A percentile compares a stretch with the other conserved stretches of the same genome.
Evolutionary conservation across 2,113 vertebrate genomes (phyloP).

Genomic region (Blennius ocellaris): DNA sequence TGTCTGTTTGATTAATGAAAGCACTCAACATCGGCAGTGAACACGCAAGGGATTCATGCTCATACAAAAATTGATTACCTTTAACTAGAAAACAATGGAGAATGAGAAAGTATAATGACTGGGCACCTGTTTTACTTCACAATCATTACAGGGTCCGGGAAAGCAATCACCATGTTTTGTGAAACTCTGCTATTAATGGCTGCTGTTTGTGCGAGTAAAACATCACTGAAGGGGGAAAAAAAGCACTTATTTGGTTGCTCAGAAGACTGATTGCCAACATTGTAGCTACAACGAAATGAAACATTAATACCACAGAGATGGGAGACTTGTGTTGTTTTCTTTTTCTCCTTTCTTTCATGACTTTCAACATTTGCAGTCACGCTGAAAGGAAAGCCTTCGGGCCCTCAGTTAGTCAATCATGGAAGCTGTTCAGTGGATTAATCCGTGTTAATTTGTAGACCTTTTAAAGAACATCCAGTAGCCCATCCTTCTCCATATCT

Average conservation of each 20-base stretch:
- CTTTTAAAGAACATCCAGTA: slow-evolving; percentile 45
- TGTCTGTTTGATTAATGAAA: slow-evolving; percentile 77
- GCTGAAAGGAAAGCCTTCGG: not conserved
- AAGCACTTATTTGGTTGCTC: slow-evolving; percentile 26
- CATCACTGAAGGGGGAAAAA: slow-evolving; percentile 8
- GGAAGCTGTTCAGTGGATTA: slow-evolving; percentile 29
- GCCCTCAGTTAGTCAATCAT: slow-evolving; percentile 19
- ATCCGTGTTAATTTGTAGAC: slow-evolving; percentile 42
- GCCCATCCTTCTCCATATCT: slow-evolving; percentile 15
- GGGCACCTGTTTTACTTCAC: slow-evolving; percentile 65
- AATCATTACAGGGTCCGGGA: slow-evolving; percentile 60
- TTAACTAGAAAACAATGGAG: slow-evolving; percentile 77
- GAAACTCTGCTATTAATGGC: slow-evolving; percentile 61
- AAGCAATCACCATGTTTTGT: slow-evolving; percentile 62
- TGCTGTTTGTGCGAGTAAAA: slow-evolving; percentile 40
- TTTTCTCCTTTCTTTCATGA: not conserved
- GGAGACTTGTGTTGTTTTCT: not conserved
- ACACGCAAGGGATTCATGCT: slow-evolving; percentile 68
- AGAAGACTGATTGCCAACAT: slow-evolving; percentile 35
- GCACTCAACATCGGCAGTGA: slow-evolving; percentile 52
- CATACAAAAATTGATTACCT: slow-evolving; percentile 77
- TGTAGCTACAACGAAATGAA: slow-evolving; percentile 27
- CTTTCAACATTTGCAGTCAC: not conserved
- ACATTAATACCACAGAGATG: slow-evolving; percentile 18
- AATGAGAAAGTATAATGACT: slow-evolving; percentile 66